phyloP scores from a whole-genome alignment of 2,888 invertebrate species.

The Macroteleia sp. region DNA sequence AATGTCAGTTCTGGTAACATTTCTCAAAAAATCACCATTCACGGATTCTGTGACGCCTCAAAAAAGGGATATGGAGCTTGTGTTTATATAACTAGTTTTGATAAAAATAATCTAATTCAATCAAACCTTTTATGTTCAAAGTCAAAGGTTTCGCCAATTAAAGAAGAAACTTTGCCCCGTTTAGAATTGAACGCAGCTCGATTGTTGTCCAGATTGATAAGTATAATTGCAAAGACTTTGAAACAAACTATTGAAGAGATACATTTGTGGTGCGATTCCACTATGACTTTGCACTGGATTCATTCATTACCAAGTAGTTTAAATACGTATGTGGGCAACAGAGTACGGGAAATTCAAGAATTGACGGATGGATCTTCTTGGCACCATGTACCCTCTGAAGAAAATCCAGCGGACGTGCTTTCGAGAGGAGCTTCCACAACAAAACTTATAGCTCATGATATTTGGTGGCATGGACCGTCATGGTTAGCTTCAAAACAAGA shows the following conservation, averaged over 20 bases:
- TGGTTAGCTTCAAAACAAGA: not conserved
- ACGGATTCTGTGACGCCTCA: slow-evolving; percentile 68
- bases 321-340: not conserved
- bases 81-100: slow-evolving; percentile 44
- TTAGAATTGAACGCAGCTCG: slow-evolving; percentile 55
- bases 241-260: slow-evolving; percentile 7
- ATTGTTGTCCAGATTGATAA: slow-evolving; percentile 54
- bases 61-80: slow-evolving; percentile 68
- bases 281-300: slow-evolving; percentile 28
- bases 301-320: slow-evolving; percentile 3
- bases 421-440: not conserved
- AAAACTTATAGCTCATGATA: not conserved
- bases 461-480: not conserved
- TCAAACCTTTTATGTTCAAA: slow-evolving; percentile 56
- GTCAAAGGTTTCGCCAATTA: slow-evolving; percentile 49
- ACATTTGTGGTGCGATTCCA: slow-evolving; percentile 26
- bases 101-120: not conserved
- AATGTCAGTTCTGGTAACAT: slow-evolving; percentile 11
- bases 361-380: not conserved
- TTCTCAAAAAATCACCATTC: slow-evolving; percentile 14
- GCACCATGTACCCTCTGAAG: slow-evolving; percentile 4
- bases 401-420: not conserved
- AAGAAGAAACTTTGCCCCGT: slow-evolving; percentile 24
- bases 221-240: slow-evolving; percentile 40
- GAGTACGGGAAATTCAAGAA: slow-evolving; percentile 9